phyloP scores from a whole-genome alignment of 1,140 invertebrate genomes.

The Campoletis sonorensis region DNA sequence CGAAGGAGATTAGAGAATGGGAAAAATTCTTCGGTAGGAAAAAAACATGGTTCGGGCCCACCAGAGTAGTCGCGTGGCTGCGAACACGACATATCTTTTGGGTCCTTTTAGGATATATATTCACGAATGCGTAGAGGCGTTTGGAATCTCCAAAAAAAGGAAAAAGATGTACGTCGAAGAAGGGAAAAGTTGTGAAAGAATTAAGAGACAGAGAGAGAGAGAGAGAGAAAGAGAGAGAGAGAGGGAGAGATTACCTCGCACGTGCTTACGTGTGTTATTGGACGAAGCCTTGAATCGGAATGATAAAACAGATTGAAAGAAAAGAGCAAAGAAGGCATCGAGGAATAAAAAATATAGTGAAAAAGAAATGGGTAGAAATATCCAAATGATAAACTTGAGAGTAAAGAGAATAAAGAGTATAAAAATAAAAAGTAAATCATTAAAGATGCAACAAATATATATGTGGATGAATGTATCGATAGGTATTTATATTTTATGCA shows the following conservation, averaged over 20 bases:
- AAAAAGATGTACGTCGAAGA: neutral
- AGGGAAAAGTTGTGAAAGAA: neutral
- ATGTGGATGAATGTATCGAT: neutral
- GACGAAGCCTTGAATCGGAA: neutral
- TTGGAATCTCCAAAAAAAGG: constrained; percentile 2
- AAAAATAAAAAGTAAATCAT: neutral
- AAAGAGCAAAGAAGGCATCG: neutral
- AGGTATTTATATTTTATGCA: too few species aligned
- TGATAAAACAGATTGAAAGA: neutral
- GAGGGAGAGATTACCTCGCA: constrained; percentile 40
- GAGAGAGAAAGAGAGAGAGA: too few species aligned
- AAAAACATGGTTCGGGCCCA: neutral
- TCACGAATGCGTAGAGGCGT: neutral
- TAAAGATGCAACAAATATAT: neutral
- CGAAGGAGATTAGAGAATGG: neutral
- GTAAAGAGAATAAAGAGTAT: neutral
- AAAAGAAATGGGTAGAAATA: neutral
- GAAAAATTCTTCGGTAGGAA: neutral
- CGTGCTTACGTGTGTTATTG: constrained; percentile 12
- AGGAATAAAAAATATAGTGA: neutral
- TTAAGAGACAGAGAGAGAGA: constrained; percentile 28
- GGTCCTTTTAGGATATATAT: neutral
- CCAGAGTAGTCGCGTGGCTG: constrained; percentile 12
- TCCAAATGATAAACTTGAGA: constrained; percentile 19
- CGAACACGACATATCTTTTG: neutral